Evolutionary conservation across 35 echinoderm and acorn worm species (phyloP).

Genomic region (Patiria miniata): DNA sequence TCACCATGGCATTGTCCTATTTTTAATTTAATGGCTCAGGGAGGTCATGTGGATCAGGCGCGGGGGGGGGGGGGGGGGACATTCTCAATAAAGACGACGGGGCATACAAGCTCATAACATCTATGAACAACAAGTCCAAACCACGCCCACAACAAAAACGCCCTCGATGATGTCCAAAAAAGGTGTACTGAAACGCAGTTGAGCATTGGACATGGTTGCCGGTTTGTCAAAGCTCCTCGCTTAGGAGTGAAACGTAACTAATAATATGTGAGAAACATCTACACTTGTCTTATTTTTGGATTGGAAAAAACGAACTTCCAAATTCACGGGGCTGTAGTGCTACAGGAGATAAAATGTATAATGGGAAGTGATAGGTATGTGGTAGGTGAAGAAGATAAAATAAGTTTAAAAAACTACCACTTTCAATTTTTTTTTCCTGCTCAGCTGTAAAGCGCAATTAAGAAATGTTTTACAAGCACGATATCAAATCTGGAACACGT

Average conservation of each 20-base stretch:
- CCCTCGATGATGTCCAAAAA: constrained; percentile 2
- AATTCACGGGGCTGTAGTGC: no score
- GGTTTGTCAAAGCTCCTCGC: background rate
- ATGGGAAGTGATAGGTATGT: no score
- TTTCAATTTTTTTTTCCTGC: no score
- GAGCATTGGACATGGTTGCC: background rate
- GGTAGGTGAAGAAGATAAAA: no score
- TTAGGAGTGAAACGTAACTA: background rate
- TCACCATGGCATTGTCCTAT: no score
- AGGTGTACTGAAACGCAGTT: background rate
- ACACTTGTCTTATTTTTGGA: background rate
- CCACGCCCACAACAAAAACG: background rate
- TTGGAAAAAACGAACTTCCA: background rate
- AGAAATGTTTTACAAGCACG: no score
- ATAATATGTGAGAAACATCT: no score
- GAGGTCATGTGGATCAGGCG: background rate
- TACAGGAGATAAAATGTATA: no score
- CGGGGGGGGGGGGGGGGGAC: background rate
- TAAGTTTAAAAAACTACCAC: no score
- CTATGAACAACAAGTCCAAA: background rate
- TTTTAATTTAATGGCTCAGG: no score
- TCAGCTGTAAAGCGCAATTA: no score
- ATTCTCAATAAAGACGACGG: background rate
- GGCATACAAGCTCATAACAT: background rate
- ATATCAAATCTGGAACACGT: no score